Percentiles rank a stretch among this genome's conserved stretches.
Conservation (phyloP, 23 tunicate genomes). For the Styela plicata region DNA sequence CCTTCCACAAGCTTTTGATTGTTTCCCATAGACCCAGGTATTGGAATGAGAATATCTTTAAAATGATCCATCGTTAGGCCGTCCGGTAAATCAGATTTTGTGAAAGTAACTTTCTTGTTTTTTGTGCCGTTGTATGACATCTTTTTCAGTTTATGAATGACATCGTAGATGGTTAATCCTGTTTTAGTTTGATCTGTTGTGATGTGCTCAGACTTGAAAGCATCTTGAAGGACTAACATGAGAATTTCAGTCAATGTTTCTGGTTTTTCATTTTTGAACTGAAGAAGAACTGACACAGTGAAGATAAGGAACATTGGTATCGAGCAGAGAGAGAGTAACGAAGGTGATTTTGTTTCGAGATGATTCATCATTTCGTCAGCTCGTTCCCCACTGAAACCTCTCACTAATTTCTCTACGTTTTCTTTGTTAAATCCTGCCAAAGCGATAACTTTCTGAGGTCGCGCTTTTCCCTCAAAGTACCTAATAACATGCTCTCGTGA, state of each 20-base stretch:
- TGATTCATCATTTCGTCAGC: background rate
- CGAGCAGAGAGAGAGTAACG: background rate
- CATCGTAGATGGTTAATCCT: background rate
- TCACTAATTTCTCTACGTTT: background rate
- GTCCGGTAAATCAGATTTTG: background rate
- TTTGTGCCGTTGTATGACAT: background rate
- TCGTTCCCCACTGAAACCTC: background rate
- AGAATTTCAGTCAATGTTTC: slow-evolving; percentile 1
- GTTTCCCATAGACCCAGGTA: background rate
- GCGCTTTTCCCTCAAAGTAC: background rate
- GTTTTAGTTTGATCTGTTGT: background rate
- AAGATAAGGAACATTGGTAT: background rate
- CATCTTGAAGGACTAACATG: background rate
- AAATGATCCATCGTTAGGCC: background rate
- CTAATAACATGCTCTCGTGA: slow-evolving; percentile 9
- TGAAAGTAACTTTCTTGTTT: background rate
- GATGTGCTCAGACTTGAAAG: background rate
- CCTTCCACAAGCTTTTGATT: background rate
- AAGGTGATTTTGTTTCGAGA: background rate
- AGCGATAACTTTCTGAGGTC: slow-evolving; percentile 3
- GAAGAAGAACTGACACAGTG: background rate
- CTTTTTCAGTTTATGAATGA: background rate
- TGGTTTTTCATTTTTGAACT: background rate
- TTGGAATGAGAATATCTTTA: background rate
- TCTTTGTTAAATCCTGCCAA: background rate